Base-by-base conservation (phyloP, 1,140 invertebrate genomes). In the Drosophila tani region DNA sequence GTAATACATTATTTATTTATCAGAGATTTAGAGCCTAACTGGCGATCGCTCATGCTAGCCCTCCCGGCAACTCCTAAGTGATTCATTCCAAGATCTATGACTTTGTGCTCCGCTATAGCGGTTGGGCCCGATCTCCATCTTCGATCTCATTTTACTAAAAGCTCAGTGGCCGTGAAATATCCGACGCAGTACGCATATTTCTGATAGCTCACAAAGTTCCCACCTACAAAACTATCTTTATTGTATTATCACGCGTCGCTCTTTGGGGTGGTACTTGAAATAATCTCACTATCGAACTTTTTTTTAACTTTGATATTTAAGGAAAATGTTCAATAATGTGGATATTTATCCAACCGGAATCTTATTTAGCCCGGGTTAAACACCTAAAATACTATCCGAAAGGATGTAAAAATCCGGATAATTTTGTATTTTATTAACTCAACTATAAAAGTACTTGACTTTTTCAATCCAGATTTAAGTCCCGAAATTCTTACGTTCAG, bases 81-180 rank as follows among this genome's bases (percentile, higher is more conserved):
- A 45, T 17, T 65, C 27, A 24, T 15, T 7, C 2, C 15, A 7
- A 45, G 24, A 29, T 58, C 12, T 43, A 43, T n/a, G 24, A 24
- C 15, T 43, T 8, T 4, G 38, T 38, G 35, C 12, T 38, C 35
- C 35, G 35, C 53, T 14, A 41, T 14, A 41, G 40, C 40, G 6
- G 14, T 21, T 21, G 3, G 12, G 19, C 12, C 11, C 4, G 3
- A 55, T 50, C 11, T 38, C 4, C 19, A 27, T n/a, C 14, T 29
- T 45, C 4, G n/a, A 21, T 69, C 15, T 53, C n/a, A 29, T 55
- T 64, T 45, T n/a, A 11, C 19, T 32, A 27, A 60, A 40, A 27
- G 27, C 45, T 19, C 14, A 15, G 19, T 55, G 64, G n/a, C 63
- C 67, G 14, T 70, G 32, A 68, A 69, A 21, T 45, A n/a, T 12